phyloP scores from a whole-genome alignment of 2,113 vertebrate genomes.

The Ia io region DNA sequence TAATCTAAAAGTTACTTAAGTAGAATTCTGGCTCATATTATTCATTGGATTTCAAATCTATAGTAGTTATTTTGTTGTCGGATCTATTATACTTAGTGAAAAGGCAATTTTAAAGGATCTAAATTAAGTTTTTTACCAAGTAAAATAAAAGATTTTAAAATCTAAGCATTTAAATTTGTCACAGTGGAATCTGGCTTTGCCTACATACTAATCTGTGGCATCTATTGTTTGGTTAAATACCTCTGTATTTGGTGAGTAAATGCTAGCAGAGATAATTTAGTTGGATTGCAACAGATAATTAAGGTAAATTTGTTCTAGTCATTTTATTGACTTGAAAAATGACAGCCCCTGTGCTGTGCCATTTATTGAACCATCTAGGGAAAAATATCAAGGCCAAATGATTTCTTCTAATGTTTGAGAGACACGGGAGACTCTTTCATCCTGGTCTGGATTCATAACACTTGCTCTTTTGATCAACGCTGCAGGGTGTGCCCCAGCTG shows the following conservation, averaged over 20 bases:
- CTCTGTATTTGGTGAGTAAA: conserved; percentile 40
- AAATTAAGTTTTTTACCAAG: conserved; percentile 22
- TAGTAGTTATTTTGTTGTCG: conserved; percentile 20
- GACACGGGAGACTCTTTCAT: conserved; percentile 52
- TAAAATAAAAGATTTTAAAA: conserved; percentile 41
- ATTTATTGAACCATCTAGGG: conserved; percentile 52
- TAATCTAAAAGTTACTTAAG: neutral
- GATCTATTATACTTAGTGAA: conserved; percentile 11
- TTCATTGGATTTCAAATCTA: neutral
- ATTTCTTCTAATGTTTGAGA: conserved; percentile 66
- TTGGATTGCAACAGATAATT: conserved; percentile 69
- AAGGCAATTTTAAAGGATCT: neutral
- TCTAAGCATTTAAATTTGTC: conserved; percentile 42
- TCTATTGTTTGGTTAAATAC: conserved; percentile 59
- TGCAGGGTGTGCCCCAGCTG: conserved; percentile 92
- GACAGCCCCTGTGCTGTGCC: conserved; percentile 26
- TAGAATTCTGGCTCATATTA: neutral
- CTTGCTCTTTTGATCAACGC: conserved; percentile 78
- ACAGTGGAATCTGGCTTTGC: conserved; percentile 42
- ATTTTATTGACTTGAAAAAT: conserved; percentile 66
- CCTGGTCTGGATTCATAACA: conserved; percentile 58
- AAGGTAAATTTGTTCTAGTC: conserved; percentile 67
- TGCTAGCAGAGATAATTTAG: conserved; percentile 48
- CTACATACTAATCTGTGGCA: conserved; percentile 38
- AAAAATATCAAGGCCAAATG: conserved; percentile 55